A percentile compares a stretch with the other conserved stretches of the same genome.
Evolutionary conservation across 2,888 invertebrate genomes (phyloP).

Genomic region (Rhagonycha fulva): DNA sequence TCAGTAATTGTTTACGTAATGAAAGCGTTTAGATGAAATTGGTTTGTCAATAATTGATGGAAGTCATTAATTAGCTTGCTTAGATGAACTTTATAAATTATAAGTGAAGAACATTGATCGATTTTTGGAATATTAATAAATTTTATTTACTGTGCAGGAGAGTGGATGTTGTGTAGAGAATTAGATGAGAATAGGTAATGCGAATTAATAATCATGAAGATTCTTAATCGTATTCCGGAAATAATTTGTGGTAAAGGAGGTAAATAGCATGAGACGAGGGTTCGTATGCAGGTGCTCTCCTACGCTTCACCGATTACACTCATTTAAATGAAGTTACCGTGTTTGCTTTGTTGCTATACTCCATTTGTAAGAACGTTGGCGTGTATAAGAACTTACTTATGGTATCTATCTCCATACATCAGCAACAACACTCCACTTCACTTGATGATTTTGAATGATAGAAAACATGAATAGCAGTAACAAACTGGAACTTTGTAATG

Average conservation of each 20-base stretch:
- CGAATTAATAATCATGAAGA: not conserved
- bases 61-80: not conserved
- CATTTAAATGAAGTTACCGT: slow-evolving; percentile 32
- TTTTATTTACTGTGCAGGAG: not conserved
- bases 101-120: not conserved
- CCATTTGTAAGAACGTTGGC: slow-evolving; percentile 17
- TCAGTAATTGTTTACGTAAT: not conserved
- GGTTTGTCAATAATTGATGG: not conserved
- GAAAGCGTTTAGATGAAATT: not conserved
- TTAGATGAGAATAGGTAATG: not conserved
- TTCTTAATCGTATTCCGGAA: not conserved
- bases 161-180: not conserved
- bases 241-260: not conserved
- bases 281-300: slow-evolving; percentile 42
- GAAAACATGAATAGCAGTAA: slow-evolving; percentile 2
- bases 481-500: not conserved
- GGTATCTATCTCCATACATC: slow-evolving; percentile 11
- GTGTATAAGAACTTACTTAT: slow-evolving; percentile 13
- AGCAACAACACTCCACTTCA: not conserved
- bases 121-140: not conserved
- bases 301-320: slow-evolving; percentile 42
- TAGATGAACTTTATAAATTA: not conserved
- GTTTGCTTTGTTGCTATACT: slow-evolving; percentile 13
- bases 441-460: slow-evolving; percentile 12
- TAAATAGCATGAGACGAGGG: slow-evolving; percentile 10